These are phyloP conservation scores for Sinocyclocheilus rhinocerous DNA, from an alignment of 2,113 vertebrate genomes.

Conservation along the genomic window DNA sequence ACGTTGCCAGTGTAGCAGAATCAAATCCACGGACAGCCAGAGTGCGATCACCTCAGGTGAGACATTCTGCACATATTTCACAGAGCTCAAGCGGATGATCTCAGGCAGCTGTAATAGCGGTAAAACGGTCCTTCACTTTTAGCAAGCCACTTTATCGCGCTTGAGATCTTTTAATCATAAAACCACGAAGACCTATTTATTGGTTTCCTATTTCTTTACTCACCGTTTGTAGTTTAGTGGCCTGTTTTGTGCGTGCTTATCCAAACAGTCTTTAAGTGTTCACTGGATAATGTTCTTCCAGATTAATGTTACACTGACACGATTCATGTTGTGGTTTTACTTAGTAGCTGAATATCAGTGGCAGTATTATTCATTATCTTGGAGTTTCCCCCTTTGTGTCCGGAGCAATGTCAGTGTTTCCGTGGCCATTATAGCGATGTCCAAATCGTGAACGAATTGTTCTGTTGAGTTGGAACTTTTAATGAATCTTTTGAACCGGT, in stretches of 20 bases:
- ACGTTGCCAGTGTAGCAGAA: neutral
- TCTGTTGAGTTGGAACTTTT: neutral
- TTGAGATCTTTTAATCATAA: neutral
- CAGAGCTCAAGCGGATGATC: neutral
- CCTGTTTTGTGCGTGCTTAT: neutral
- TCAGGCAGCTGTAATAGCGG: neutral
- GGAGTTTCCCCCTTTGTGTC: neutral
- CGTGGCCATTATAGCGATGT: conserved; percentile 1
- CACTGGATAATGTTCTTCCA: neutral
- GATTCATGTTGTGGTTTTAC: neutral
- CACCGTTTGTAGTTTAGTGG: neutral
- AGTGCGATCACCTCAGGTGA: neutral
- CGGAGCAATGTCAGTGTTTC: conserved; percentile 28
- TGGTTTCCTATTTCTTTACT: neutral
- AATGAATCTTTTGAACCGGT: neutral
- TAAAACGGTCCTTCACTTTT: neutral
- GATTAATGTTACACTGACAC: neutral
- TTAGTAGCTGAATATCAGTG: neutral
- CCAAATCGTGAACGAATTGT: neutral
- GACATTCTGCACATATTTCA: conserved; percentile 31
- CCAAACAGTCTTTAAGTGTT: neutral
- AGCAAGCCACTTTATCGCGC: neutral
- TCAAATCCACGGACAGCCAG: neutral
- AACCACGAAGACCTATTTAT: neutral
- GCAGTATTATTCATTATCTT: neutral